Evolutionary conservation across 2,113 vertebrate species (phyloP), one percentile per base, ranked within the genome.

Genomic region (Phainopepla nitens): DNA sequence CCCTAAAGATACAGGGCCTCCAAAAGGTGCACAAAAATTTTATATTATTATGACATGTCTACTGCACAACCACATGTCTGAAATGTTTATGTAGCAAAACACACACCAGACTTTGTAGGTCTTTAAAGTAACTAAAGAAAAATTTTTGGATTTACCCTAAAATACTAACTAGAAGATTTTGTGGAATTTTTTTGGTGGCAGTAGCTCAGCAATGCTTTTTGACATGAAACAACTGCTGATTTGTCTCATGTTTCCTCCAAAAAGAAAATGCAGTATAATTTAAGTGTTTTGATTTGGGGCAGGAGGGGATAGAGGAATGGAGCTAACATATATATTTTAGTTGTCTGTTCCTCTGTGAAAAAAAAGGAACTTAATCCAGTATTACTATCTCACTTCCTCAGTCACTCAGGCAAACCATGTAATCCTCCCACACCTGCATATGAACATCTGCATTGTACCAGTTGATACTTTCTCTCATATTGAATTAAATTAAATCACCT

Each of bases 401-500:
- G n/a, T 89, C 69, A 66, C 71, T 88, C 80, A 71, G 64, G 18
- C 49, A 94, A 75, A 28, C 77, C 77, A 65, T 41, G 16, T 45
- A 88, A 97, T 89, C 80, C 75, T 94, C 72, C 82, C 66, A 86
- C 93, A 92, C 47, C 49, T 87, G 42, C 57, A 29, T 31, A 50
- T 44, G 56, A 82, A 42, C 44, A 42, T 87, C 77, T 69, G 95
- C 89, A 81, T 91, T 89, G 85, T 39, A 92, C 70, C 51, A 85
- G 47, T 51, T 66, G 39, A 60, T 70, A 73, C 15, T 83, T 68
- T n/a, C 82, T 11, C 56, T 93, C 36, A 94, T 68, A 85, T 85
- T 91, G 91, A 93, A 94, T 64, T 64, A 90, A 93, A 95, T 60
- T 49, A 96, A 94, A 96, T 86, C 82, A 91, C 66, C 35, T 73